Conservation (phyloP, 2,113 vertebrate species). For the Macrotis lagotis region DNA sequence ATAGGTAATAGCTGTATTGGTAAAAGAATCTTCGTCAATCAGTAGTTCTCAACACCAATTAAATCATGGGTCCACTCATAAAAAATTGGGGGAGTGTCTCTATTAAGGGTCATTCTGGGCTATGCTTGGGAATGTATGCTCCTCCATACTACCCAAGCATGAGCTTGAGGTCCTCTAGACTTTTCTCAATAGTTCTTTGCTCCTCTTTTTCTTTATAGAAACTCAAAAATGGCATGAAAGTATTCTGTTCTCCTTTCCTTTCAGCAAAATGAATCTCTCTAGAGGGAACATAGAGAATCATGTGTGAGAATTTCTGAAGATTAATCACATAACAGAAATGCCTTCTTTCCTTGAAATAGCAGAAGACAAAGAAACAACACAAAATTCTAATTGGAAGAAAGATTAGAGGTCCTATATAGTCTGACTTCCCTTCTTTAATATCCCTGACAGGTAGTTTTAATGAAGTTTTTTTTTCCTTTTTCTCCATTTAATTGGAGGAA, state of each 20-base stretch:
- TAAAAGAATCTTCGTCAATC: background rate
- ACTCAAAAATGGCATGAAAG: background rate
- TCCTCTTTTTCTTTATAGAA: background rate
- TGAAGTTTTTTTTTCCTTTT: background rate
- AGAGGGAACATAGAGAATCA: background rate
- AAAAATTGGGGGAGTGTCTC: background rate
- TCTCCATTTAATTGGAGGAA: background rate
- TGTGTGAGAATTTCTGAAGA: background rate
- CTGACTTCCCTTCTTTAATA: background rate
- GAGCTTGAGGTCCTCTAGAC: background rate
- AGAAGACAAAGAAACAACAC: background rate
- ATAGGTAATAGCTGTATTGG: background rate
- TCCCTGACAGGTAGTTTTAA: background rate
- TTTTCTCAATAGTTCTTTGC: background rate
- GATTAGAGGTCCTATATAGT: background rate
- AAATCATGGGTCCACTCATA: background rate
- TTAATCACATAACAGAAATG: background rate
- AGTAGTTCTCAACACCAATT: background rate
- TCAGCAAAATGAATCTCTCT: background rate
- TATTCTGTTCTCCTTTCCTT: background rate
- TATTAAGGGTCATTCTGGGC: background rate
- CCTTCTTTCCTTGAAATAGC: background rate
- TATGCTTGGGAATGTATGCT: background rate
- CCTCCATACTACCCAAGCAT: background rate
- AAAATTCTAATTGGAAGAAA: background rate